These are phyloP conservation scores for Ctenosaura bakeri DNA, from an alignment of 2,797 vertebrate species.

Conservation along the genomic window DNA sequence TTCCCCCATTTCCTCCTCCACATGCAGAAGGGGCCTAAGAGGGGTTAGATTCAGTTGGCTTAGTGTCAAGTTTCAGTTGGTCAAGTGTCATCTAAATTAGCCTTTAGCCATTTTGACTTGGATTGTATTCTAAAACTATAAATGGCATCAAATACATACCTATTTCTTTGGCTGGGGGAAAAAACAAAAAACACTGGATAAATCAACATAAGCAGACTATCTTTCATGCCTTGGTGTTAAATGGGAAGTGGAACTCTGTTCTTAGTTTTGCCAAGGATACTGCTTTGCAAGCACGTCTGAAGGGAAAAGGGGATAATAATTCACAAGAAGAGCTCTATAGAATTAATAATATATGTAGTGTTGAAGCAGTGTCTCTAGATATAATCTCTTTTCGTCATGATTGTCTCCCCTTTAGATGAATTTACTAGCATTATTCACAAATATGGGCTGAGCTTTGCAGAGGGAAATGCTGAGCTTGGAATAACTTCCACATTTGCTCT, in stretches of 20 bases:
- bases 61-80: no score
- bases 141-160: neutral
- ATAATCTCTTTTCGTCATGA: slow-evolving; percentile 49
- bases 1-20: no score
- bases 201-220: neutral
- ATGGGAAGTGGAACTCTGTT: slow-evolving; percentile 4
- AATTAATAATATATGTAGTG: slow-evolving; percentile 49
- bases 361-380: slow-evolving; percentile 46
- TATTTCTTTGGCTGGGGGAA: neutral
- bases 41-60: no score
- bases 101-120: no score
- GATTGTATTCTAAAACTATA: neutral
- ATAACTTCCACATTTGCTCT: slow-evolving; percentile 52
- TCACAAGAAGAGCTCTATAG: slow-evolving; percentile 55
- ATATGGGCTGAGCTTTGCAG: slow-evolving; percentile 54
- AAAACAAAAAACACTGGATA: neutral
- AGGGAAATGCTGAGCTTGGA: slow-evolving; percentile 58
- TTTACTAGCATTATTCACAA: slow-evolving; percentile 59
- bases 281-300: slow-evolving; percentile 42
- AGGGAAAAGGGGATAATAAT: slow-evolving; percentile 44
- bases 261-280: neutral
- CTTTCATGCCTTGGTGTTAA: slow-evolving; percentile 26
- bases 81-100: no score
- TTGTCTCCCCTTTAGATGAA: slow-evolving; percentile 57
- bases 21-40: no score